Base-by-base conservation (phyloP, 2,113 vertebrate species). In the Aramus guarauna region DNA sequence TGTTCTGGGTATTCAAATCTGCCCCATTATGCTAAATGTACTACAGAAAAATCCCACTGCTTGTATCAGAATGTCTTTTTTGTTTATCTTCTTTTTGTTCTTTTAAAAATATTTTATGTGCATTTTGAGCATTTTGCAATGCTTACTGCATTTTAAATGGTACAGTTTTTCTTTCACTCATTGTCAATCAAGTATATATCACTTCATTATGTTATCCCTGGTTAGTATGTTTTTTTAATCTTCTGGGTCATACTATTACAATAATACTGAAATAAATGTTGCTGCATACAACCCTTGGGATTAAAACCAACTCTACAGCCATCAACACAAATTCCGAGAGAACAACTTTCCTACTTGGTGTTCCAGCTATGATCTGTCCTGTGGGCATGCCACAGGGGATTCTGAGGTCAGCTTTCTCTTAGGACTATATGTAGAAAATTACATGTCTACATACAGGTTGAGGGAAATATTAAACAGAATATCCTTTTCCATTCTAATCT, bases 341-440 rank as follows among this genome's bases (percentile, higher is more conserved):
- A 91, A 29, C 9, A 84, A 20, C 15, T 13, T 67, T 87, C 55
- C 75, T 52, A n/a, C 58, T 27, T 73, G 52, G 13, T 86, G 69
- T 75, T 75, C 30, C 69, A 92, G n/a, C 63, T 67, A 15, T 4
- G 23, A 32, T 67, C 81, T 80, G 47, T 89, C 62, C 91, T 77
- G 68, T 85, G 84, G 92, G 88, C 88, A 68, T 58, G 92, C 94
- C 91, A 92, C 47, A 39, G 78, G 95, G 76, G 92, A 82, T 85
- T 93, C 66, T 56, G 48, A 95, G 79, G 91, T 87, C 87, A 95
- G 23, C 41, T 88, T 74, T 80, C 84, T 74, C 47, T 71, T 34
- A 69, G 30, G 18, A 56, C 37, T 74, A 3, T 26, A 7, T 23
- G 32, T n/a, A n/a, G 41, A 50, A 92, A 89, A n/a, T 55, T 36